Base-by-base conservation (phyloP, 2,113 vertebrate genomes). In the Polyodon spathula region DNA sequence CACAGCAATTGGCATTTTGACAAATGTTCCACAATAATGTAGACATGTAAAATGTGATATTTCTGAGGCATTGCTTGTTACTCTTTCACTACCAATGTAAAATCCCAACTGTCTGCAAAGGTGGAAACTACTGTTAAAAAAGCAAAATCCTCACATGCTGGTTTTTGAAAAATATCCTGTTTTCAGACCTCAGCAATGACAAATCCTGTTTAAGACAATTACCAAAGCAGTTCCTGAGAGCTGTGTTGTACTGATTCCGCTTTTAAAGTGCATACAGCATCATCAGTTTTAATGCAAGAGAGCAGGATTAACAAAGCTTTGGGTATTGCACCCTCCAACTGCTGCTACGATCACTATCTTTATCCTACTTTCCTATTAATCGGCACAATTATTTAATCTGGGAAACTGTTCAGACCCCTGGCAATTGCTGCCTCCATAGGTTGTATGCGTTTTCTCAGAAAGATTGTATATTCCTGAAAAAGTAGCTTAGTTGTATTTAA, bases 41-140 rank as follows among this genome's bases (percentile, higher is more conserved):
- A 58, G 58, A 75, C 86, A 73, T 74, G 56, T 81, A 78, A 78
- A 84, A 81, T 40, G 74, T 86, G 85, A 86, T 84, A 88, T 89
- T 92, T 87, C 80, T 84, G 79, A 80, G 73, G 76, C 75, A 75
- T 72, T 82, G 73, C 81, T 83, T 88, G 78, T 86, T 88, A 86
- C 75, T 76, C 83, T 88, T 86, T 85, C 68, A 66, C 38, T 76
- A 72, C 71, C 68, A 83, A 79, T 87, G 80, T 90, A 90, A 90
- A 90, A 84, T 79, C 78, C 75, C 65, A 63, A 73, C 82, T 71
- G 78, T 86, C 81, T 82, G 80, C 65, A 63, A 86, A 91, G 89
- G 89, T 92, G 89, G 84, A 85, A 82, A 79, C 70, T 78, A 61
- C 76, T 63, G 15, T 86, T 87, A 91, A 85, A 76, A 78, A 72